These are phyloP conservation scores for Drosophila teissieri DNA, from an alignment of 1,140 invertebrate genomes.

Conservation along the genomic window DNA sequence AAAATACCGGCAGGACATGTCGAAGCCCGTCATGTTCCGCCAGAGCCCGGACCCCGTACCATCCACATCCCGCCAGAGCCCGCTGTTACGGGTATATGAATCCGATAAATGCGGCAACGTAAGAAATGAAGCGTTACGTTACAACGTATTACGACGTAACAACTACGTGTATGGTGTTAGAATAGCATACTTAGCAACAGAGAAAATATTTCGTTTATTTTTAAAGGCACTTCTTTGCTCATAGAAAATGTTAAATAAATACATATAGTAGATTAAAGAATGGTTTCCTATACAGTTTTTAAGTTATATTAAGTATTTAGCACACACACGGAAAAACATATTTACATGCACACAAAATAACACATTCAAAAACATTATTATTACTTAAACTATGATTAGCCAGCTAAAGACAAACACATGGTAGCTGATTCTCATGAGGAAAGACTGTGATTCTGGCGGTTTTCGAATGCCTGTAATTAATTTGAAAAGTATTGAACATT, in stretches of 20 bases:
- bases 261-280: constrained; percentile 18
- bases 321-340: constrained; percentile 20
- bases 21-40: no score
- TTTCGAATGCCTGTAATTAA: constrained; percentile 42
- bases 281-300: constrained; percentile 10
- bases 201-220: constrained; percentile 27
- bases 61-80: no score
- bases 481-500: not conserved
- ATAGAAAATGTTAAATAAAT: constrained; percentile 33
- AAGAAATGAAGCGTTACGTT: no score
- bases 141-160: no score
- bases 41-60: no score
- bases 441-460: constrained; percentile 2
- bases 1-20: no score
- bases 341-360: constrained; percentile 29
- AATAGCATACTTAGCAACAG: not conserved
- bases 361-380: constrained; percentile 39
- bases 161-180: not conserved
- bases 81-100: no score
- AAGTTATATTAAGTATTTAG: constrained; percentile 1
- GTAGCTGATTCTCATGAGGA: constrained; percentile 25
- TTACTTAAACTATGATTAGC: constrained; percentile 8
- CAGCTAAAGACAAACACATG: not conserved
- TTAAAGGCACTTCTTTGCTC: constrained; percentile 37
- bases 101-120: no score